phyloP scores from a whole-genome alignment of 2,113 vertebrate genomes.

The Sus scrofa region T2T-Sscrofa CM000815.6:91045501-91046000 shows the following conservation, averaged over 20 bases:
- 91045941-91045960: background rate
- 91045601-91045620: too few relatives aligned
- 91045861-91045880: background rate
- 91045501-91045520: too few relatives aligned
- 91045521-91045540: too few relatives aligned
- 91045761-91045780: background rate
- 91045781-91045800: background rate
- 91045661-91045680: background rate
- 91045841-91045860: background rate
- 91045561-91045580: too few relatives aligned
- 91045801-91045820: background rate
- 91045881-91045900: background rate
- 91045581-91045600: too few relatives aligned
- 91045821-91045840: background rate
- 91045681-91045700: background rate
- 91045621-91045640: too few relatives aligned
- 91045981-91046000: background rate
- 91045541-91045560: too few relatives aligned
- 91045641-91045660: too few relatives aligned
- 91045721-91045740: background rate
- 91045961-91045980: background rate
- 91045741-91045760: background rate
- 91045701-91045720: background rate
- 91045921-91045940: background rate
- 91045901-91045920: background rate